Evolutionary conservation across 2,888 invertebrate species (phyloP).

Genomic region (Exephanes ischioxanthus): DNA sequence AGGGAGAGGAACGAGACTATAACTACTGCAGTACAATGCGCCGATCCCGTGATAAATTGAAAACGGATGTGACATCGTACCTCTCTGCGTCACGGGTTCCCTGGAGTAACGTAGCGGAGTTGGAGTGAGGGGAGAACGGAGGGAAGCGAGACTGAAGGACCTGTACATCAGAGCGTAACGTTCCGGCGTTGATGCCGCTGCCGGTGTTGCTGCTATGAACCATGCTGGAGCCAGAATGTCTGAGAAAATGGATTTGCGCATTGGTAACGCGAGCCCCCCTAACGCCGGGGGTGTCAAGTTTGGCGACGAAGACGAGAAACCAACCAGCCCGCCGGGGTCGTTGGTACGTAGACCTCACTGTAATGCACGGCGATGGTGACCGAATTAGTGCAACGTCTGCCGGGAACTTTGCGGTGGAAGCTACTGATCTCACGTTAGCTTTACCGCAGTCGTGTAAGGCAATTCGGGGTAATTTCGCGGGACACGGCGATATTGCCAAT

Average conservation of each 20-base stretch:
- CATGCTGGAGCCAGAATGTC: neutral
- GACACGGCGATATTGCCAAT: too few species aligned
- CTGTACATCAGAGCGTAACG: slow-evolving; percentile 13
- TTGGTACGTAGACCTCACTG: neutral
- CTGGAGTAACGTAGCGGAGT: slow-evolving; percentile 2
- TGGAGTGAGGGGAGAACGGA: neutral
- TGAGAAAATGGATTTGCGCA: slow-evolving; percentile 31
- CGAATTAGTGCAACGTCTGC: neutral
- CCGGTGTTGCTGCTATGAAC: slow-evolving; percentile 6
- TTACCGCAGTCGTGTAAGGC: neutral
- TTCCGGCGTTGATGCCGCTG: slow-evolving; percentile 4
- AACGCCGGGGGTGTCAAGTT: slow-evolving; percentile 8
- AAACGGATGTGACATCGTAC: slow-evolving; percentile 43
- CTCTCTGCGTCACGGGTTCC: slow-evolving; percentile 17
- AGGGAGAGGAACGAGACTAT: slow-evolving; percentile 8
- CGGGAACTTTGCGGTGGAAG: neutral
- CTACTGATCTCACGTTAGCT: neutral
- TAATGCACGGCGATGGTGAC: neutral
- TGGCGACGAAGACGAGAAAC: slow-evolving; percentile 12
- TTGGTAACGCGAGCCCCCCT: neutral
- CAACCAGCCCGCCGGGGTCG: neutral
- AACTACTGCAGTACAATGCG: slow-evolving; percentile 28
- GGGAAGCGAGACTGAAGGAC: slow-evolving; percentile 42
- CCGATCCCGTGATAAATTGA: slow-evolving; percentile 51
- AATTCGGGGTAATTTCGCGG: too few species aligned